Conservation (phyloP, 2,888 invertebrate species). For the Andrena marginata region DNA sequence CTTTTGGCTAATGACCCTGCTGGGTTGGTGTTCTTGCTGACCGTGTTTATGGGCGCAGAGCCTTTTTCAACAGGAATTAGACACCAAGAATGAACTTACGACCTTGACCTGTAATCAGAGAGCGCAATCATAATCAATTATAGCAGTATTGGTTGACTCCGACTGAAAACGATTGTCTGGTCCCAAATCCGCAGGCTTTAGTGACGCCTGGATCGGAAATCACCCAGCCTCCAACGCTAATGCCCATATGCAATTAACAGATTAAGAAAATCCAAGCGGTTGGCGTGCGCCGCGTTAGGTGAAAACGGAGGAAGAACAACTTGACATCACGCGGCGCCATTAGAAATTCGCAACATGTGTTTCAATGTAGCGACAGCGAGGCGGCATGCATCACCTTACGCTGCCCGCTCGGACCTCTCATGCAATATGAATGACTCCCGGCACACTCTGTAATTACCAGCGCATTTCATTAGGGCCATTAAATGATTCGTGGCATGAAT, state of each 20-base stretch:
- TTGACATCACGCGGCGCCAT: conserved; percentile 59
- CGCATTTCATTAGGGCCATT: conserved; percentile 79
- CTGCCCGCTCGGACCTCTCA: conserved; percentile 72
- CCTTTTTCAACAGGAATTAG: not conserved
- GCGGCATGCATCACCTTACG: conserved; percentile 71
- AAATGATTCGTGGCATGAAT: conserved; percentile 80
- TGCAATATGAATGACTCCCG: conserved; percentile 78
- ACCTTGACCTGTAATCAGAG: too few species aligned
- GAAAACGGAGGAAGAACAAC: conserved; percentile 51
- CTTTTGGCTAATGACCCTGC: conserved; percentile 59
- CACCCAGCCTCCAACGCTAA: not conserved
- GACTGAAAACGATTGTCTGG: too few species aligned
- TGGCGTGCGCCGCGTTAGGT: conserved; percentile 34
- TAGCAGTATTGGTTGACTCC: too few species aligned
- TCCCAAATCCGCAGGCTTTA: too few species aligned
- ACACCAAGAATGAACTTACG: not conserved
- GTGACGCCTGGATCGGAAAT: conserved; percentile 63
- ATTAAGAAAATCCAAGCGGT: conserved; percentile 37
- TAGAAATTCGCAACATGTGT: conserved; percentile 77
- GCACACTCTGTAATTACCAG: conserved; percentile 77
- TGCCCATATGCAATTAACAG: conserved; percentile 60
- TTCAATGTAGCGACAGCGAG: conserved; percentile 69
- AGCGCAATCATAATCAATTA: too few species aligned
- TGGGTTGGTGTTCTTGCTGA: conserved; percentile 39
- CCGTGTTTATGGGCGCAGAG: conserved; percentile 3